phyloP scores from a whole-genome alignment of 2,113 vertebrate species.

The Atherinomorus stipes region DNA sequence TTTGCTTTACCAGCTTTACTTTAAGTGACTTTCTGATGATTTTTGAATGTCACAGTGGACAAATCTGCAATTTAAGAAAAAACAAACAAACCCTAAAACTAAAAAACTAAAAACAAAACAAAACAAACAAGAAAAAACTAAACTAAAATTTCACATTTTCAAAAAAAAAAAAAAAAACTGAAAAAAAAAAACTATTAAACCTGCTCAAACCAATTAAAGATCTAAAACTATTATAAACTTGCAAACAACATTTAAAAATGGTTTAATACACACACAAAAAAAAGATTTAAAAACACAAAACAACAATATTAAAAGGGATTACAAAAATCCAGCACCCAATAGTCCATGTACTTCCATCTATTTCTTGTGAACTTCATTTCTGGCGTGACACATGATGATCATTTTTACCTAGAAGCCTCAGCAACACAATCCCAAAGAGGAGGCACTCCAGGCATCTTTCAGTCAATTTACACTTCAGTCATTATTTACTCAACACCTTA shows the following conservation, averaged over 20 bases:
- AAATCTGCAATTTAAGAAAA: too few relatives aligned
- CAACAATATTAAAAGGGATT: not conserved
- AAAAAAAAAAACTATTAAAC: not conserved
- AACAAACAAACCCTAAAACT: too few relatives aligned
- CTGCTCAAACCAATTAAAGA: not conserved
- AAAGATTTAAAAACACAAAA: not conserved
- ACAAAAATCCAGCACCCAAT: not conserved
- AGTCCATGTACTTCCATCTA: not conserved
- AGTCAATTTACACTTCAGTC: not conserved
- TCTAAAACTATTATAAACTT: too few relatives aligned
- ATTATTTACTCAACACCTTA: not conserved
- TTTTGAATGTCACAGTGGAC: too few relatives aligned
- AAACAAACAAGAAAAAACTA: too few relatives aligned
- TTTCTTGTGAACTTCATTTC: not conserved
- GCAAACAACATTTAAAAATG: too few relatives aligned
- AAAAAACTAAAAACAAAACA: too few relatives aligned
- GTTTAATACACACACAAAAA: not conserved
- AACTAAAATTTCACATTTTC: too few relatives aligned
- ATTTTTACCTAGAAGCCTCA: not conserved
- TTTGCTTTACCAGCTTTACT: too few relatives aligned
- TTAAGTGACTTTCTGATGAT: too few relatives aligned
- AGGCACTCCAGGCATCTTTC: not conserved
- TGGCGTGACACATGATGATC: not conserved
- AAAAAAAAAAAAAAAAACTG: not conserved
- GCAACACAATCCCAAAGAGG: not conserved